phyloP scores from a whole-genome alignment of 2,888 invertebrate species.

The Notodonta dromedarius region DNA sequence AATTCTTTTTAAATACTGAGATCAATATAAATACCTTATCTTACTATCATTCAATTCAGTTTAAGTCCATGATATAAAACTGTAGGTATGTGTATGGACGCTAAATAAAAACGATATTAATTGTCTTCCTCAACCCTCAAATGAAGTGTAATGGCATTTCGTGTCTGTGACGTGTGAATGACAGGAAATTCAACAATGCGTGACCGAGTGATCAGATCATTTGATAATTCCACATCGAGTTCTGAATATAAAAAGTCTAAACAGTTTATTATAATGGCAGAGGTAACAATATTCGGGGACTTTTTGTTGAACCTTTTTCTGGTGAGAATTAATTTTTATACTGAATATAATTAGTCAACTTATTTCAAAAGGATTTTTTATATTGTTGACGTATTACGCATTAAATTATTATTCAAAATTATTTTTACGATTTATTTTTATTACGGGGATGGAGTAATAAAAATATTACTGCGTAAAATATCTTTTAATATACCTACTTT shows the following conservation, averaged over 20 bases:
- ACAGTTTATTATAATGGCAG: conserved; percentile 46
- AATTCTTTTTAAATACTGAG: too few relatives aligned
- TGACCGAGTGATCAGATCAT: conserved; percentile 52
- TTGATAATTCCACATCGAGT: conserved; percentile 42
- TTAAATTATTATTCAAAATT: not conserved
- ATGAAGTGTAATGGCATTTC: conserved; percentile 56
- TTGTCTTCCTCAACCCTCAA: conserved; percentile 52
- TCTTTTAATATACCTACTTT: conserved; percentile 3
- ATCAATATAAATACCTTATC: too few relatives aligned
- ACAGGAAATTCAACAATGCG: conserved; percentile 54
- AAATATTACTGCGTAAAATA: conserved; percentile 2
- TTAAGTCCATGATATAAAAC: too few relatives aligned
- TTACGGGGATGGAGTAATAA: not conserved
- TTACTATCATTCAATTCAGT: too few relatives aligned
- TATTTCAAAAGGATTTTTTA: not conserved
- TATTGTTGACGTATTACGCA: not conserved
- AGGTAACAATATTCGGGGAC: conserved; percentile 45
- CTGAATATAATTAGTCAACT: not conserved
- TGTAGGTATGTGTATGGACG: too few relatives aligned
- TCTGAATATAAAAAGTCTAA: conserved; percentile 48
- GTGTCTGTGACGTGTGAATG: conserved; percentile 41
- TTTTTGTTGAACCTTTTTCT: conserved; percentile 40
- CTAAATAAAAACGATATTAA: conserved; percentile 16
- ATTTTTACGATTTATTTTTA: conserved; percentile 1
- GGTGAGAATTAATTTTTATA: conserved; percentile 34